Evolutionary conservation across 2,113 vertebrate genomes (phyloP), one percentile per base, ranked within the genome.

Genomic region (Orycteropus afer): DNA sequence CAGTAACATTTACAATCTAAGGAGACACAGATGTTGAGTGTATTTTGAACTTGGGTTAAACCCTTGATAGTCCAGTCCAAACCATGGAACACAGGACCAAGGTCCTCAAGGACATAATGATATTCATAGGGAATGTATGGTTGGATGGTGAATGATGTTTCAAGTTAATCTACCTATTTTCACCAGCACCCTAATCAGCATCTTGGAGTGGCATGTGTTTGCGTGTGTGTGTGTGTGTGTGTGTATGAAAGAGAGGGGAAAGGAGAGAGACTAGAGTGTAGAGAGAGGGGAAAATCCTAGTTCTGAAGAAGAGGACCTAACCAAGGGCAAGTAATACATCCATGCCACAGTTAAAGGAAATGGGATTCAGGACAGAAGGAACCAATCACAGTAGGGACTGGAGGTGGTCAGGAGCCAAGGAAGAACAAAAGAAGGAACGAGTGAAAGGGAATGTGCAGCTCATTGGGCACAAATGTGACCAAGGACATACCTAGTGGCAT

Each of bases 351-450:
- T 77, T 69, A 40, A 76, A 42, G 34, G 32, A 51, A 82, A 34
- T 27, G 27, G 23, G 4, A 73, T 17, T 86, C 4, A 12, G 14
- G n/a, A 4, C 8, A 45, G 49, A n/a, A n/a, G n/a, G 25, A 13
- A 0, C 32, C 2, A 29, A n/a, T 3, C 34, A 3, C 29, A 34
- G 40, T 22, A 86, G 40, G 27, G 8, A 14, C 7, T n/a, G 11
- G 15, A 9, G 53, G 51, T 25, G 17, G 27, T 49, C 22, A 27
- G 15, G 17, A 22, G 23, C 8, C 0, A 51, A 59, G 51, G 55
- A 12, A 73, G 37, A 22, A 8, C 5, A 12, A 0, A 0, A 3
- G 4, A 7, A 14, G 1, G 4, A 11, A 3, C 49, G 12, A 10
- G 1, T 32, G 29, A 45, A 55, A 9, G 7, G 3, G 2, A 57